These are phyloP conservation scores for Aphelenchoides bicaudatus DNA, from an alignment of 2,888 invertebrate species.

Conservation along the genomic window DNA sequence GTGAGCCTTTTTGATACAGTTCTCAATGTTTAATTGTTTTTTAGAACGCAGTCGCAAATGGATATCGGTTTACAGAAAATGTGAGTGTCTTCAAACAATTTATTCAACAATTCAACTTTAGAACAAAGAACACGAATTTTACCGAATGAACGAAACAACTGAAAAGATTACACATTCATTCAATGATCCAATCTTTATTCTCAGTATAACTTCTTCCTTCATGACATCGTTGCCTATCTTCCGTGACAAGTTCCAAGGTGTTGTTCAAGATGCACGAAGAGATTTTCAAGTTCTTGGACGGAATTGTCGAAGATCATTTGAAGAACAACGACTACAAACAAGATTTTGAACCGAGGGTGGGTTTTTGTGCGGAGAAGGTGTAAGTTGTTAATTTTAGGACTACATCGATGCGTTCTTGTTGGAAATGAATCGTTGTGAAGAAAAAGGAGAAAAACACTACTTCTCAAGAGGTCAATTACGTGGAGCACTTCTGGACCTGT, in stretches of 20 bases:
- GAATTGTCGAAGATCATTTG: slow-evolving; percentile 1
- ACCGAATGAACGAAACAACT: background rate
- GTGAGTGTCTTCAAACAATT: too few species aligned
- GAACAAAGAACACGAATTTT: slow-evolving; percentile 17
- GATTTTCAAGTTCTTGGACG: slow-evolving; percentile 7
- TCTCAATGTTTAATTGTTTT: slow-evolving; percentile 7
- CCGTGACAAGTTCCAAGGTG: too few species aligned
- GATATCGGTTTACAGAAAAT: too few species aligned
- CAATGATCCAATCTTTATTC: background rate
- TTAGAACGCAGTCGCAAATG: too few species aligned
- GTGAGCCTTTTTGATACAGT: too few species aligned
- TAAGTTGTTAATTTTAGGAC: too few species aligned
- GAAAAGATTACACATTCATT: background rate
- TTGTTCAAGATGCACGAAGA: background rate
- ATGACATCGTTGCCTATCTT: background rate
- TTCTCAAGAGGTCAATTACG: too few species aligned
- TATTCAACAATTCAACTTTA: too few species aligned
- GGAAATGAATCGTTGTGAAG: background rate
- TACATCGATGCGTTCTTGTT: slow-evolving; percentile 10
- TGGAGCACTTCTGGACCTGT: too few species aligned
- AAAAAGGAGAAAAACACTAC: background rate
- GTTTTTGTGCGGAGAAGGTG: too few species aligned
- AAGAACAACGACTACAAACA: slow-evolving; percentile 2
- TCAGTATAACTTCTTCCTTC: background rate
- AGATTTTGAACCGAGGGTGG: background rate